Base-by-base conservation (phyloP, 2,888 invertebrate species). In the Sphaeridia pumilis region DNA sequence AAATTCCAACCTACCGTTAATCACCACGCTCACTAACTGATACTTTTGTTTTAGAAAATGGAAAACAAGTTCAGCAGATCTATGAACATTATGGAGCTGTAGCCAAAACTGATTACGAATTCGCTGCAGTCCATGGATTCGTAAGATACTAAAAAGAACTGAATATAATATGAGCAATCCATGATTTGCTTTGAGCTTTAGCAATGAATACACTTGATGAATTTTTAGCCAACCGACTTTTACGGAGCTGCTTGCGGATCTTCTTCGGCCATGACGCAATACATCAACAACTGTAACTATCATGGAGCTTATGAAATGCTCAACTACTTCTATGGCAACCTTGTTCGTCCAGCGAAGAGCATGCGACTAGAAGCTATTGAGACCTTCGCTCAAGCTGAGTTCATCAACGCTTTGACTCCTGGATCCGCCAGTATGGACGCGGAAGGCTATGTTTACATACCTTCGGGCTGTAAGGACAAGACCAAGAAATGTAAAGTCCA, bases 271-370 rank as follows among this genome's bases (percentile, higher is more conserved):
- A 46, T 24, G 28, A 61, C 59, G 20, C 57, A 60, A 27, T 68
- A 65, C 58, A 64, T 68, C 43, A 64, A 65, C 57, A 61, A 67
- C 46, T 68, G 68, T 46, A 57, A 60, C 43, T 68, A 67, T 56
- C 50, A 63, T 44, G 66, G 65, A 4, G 68, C 67, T 12, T 67
- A 49, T 48, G 57, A 66, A 14, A 54, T 61, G 22, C 55, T 67
- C 14, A 64, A 66, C 43, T 55, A 60, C 54, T 56, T 67, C 12
- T 67, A 66, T 49, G 46, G 38, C 4, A 64, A 54, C 7, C 44
- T 63, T 3, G 47, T 47, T 3, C 41, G 36, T 42, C 62, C 64
- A 2, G 42, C 53, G 1, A 53, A 59, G 46, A 50, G 31, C 3
- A 44, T 26, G 3, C 21, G 38, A 4, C 24, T 52, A 12, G 31